Conservation (phyloP, 2,797 vertebrate genomes). For the Microcaecilia unicolor region DNA sequence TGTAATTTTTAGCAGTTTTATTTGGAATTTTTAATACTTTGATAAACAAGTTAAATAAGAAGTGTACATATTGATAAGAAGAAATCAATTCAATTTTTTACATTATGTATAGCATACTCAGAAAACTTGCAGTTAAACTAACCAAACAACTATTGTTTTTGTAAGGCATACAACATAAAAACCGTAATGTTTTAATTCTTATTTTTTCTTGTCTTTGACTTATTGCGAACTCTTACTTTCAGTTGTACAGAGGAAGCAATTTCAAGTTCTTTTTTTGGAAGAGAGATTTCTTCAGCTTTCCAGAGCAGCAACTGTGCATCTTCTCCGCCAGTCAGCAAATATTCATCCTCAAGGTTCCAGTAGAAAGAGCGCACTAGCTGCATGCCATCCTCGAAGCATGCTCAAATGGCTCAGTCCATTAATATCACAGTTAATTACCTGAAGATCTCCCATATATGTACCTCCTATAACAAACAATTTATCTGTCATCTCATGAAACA, state of each 20-base stretch:
- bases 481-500: constrained; percentile 62
- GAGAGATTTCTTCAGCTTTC: constrained; percentile 58
- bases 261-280: constrained; percentile 62
- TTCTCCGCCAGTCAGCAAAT: constrained; percentile 81
- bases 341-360: constrained; percentile 60
- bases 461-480: constrained; percentile 76
- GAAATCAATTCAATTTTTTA: too few relatives aligned
- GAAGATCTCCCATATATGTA: constrained; percentile 56
- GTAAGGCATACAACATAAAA: constrained; percentile 11
- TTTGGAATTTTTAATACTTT: too few relatives aligned
- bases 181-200: background rate
- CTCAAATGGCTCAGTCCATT: constrained; percentile 50
- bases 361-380: constrained; percentile 69
- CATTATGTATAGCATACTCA: too few relatives aligned
- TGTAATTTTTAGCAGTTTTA: too few relatives aligned
- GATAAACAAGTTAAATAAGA: too few relatives aligned
- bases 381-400: constrained; percentile 64
- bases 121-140: too few relatives aligned
- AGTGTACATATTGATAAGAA: too few relatives aligned
- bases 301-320: constrained; percentile 85
- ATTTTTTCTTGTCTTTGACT: constrained; percentile 47
- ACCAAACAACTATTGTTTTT: too few relatives aligned
- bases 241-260: constrained; percentile 64
- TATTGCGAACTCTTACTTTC: constrained; percentile 66
- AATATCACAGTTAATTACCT: constrained; percentile 58